Evolutionary conservation across 2,797 vertebrate genomes (phyloP).

Genomic region (Psittacula derbiana): DNA sequence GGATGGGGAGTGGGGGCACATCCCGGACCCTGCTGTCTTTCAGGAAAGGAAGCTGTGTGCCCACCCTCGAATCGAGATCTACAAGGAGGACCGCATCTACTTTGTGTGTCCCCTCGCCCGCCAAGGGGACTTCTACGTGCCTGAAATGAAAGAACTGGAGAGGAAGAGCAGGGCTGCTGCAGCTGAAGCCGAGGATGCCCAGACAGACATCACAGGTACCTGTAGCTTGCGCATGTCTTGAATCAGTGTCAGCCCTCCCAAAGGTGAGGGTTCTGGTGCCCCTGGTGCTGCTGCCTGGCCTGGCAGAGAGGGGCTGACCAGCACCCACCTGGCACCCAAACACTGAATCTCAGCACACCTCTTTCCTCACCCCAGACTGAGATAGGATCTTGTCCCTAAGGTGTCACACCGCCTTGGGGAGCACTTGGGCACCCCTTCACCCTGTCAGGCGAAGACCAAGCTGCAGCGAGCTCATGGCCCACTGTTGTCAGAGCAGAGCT

Average conservation of each 20-base stretch:
- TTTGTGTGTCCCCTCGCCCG: constrained; percentile 89
- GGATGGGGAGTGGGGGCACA: fast-evolving
- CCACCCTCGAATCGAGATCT: constrained; percentile 92
- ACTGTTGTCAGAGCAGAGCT: background rate
- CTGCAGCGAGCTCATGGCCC: background rate
- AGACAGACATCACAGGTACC: constrained; percentile 86
- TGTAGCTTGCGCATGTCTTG: fast-evolving
- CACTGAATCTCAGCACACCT: background rate
- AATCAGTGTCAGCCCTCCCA: fast-evolving
- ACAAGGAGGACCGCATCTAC: constrained; percentile 85
- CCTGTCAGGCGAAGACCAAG: fast-evolving
- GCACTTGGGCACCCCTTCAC: background rate
- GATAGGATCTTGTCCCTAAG: background rate
- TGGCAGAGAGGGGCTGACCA: background rate
- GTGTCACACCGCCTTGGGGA: fast-evolving
- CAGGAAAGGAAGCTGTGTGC: constrained; percentile 91
- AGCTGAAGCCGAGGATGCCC: constrained; percentile 77
- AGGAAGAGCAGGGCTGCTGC: constrained; percentile 75
- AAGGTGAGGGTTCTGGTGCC: background rate
- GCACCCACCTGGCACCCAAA: fast-evolving
- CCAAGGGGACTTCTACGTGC: constrained; percentile 93
- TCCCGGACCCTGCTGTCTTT: constrained; percentile 19
- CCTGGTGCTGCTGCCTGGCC: background rate
- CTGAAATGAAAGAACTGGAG: constrained; percentile 84
- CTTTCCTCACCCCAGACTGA: background rate